Percentiles rank a stretch among this genome's conserved stretches.
phyloP scores from a whole-genome alignment of 1,140 invertebrate species.

The Hyles vespertilio region DNA sequence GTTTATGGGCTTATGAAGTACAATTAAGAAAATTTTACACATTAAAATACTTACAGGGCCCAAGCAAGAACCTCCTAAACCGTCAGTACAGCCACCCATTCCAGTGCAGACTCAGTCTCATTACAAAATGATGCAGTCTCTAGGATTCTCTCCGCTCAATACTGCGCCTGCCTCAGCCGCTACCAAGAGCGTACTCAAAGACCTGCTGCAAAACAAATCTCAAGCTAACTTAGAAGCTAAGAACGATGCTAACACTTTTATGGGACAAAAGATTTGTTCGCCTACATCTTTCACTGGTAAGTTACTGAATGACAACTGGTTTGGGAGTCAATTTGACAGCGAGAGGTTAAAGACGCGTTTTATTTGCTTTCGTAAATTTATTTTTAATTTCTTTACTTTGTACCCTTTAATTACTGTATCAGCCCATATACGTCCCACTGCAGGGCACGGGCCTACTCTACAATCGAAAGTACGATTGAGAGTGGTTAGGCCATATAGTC shows the following conservation, averaged over 20 bases:
- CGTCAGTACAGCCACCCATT: slow-evolving; percentile 1
- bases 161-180: slow-evolving; percentile 20
- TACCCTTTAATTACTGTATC: no score
- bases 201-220: slow-evolving; percentile 42
- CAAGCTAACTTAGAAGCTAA: slow-evolving; percentile 33
- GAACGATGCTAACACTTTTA: slow-evolving; percentile 47
- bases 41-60: slow-evolving; percentile 28
- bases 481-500: no score
- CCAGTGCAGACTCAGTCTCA: slow-evolving; percentile 12
- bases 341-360: no score
- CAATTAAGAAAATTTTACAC: background rate
- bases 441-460: no score
- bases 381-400: no score
- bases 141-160: slow-evolving; percentile 7
- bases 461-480: no score
- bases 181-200: slow-evolving; percentile 40
- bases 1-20: no score
- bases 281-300: slow-evolving; percentile 46
- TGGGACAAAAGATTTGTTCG: slow-evolving; percentile 61
- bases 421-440: no score
- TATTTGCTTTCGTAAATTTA: no score
- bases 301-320: no score
- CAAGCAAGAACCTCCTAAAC: slow-evolving; percentile 28
- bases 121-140: slow-evolving; percentile 11
- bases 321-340: no score